Percentiles rank a stretch among this genome's conserved stretches.
Conservation (phyloP, 2,113 vertebrate genomes). For the Dasyurus viverrinus region DNA sequence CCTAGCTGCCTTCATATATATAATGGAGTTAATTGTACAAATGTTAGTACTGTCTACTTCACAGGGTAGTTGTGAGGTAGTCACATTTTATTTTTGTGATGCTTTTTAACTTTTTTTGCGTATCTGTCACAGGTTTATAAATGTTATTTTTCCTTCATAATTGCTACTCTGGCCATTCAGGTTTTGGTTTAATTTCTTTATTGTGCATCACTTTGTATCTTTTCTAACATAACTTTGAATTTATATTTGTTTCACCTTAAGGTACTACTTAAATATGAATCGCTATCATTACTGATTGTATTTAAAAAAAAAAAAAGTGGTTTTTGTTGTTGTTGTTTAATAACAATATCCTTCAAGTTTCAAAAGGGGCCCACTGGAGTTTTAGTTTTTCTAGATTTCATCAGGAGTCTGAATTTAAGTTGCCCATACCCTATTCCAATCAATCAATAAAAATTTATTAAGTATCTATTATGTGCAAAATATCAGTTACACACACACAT, state of each 20-base stretch:
- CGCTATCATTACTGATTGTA: no score
- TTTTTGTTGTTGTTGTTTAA: neutral
- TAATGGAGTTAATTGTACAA: neutral
- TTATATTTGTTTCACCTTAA: neutral
- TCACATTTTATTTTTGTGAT: neutral
- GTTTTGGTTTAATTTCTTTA: neutral
- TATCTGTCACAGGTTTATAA: neutral
- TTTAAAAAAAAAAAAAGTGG: no score
- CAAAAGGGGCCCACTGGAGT: neutral
- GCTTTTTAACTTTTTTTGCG: neutral
- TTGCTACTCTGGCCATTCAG: neutral
- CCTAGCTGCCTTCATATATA: neutral
- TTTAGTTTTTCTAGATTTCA: neutral
- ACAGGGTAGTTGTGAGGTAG: neutral
- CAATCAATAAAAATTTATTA: neutral
- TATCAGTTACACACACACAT: neutral
- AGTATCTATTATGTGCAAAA: neutral
- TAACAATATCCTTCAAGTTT: neutral
- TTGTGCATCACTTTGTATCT: neutral
- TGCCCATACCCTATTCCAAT: neutral
- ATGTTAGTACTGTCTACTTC: neutral
- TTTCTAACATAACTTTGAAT: neutral
- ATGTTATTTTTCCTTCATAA: neutral
- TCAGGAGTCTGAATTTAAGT: neutral
- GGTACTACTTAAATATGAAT: neutral